Evolutionary conservation across 2,888 invertebrate genomes (phyloP).

Genomic region (Meiosimyza platycephala): DNA sequence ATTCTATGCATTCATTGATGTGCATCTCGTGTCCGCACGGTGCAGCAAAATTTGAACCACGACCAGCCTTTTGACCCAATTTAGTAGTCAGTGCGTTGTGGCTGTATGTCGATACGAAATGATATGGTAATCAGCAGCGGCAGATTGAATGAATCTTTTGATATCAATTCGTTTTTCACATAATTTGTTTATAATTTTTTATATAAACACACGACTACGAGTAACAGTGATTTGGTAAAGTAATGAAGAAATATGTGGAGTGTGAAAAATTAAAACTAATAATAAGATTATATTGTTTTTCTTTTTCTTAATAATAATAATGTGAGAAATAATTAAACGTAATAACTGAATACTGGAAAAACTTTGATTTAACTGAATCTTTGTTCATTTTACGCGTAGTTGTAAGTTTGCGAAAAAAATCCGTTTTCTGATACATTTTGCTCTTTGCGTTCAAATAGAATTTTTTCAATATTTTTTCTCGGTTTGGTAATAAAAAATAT

Average conservation of each 20-base stretch:
- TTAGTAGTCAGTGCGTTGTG: not conserved
- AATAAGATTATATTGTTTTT: too few species aligned
- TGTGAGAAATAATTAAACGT: too few species aligned
- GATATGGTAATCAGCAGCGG: slow-evolving; percentile 4
- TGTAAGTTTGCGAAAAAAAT: not conserved
- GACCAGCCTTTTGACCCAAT: not conserved
- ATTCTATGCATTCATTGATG: slow-evolving; percentile 8
- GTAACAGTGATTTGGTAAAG: too few species aligned
- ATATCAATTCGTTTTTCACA: not conserved
- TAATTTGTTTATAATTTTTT: too few species aligned
- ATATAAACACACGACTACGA: too few species aligned
- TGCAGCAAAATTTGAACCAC: too few species aligned
- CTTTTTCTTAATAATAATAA: too few species aligned
- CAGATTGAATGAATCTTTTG: slow-evolving; percentile 5
- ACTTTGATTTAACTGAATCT: not conserved
- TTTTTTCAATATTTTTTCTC: too few species aligned
- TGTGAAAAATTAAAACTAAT: too few species aligned
- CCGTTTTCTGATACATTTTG: not conserved
- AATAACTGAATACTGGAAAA: too few species aligned
- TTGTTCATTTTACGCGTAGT: not conserved
- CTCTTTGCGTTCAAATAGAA: not conserved
- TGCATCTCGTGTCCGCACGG: not conserved
- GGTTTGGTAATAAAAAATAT: too few species aligned
- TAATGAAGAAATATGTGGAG: too few species aligned
- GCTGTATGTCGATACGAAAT: not conserved